Evolutionary conservation across 2,113 vertebrate genomes (phyloP).

Genomic region (Leptodactylus fuscus): DNA sequence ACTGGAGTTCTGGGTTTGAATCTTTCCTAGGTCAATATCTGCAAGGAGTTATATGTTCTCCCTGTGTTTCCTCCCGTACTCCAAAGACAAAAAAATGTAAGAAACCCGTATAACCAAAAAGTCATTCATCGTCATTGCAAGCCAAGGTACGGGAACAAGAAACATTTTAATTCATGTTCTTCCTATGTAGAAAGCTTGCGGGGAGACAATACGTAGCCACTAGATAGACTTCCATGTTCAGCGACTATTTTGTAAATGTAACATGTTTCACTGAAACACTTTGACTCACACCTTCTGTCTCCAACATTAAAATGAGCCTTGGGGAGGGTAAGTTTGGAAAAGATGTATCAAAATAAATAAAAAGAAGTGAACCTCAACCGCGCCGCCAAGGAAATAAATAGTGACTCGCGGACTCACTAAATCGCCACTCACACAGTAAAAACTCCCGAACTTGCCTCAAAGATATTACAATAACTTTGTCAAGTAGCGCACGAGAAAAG

Average conservation of each 20-base stretch:
- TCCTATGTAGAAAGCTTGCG: background rate
- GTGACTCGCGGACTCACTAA: conserved; percentile 69
- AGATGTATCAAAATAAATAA: background rate
- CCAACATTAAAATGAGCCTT: background rate
- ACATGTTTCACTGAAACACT: background rate
- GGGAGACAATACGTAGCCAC: background rate
- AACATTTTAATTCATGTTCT: background rate
- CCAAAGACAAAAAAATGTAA: no score
- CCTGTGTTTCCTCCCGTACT: no score
- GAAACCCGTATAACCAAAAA: background rate
- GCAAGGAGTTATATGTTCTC: no score
- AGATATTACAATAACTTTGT: conserved; percentile 90
- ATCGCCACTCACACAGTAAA: conserved; percentile 67
- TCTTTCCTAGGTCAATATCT: no score
- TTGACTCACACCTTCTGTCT: conserved; percentile 8
- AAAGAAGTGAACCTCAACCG: conserved; percentile 35
- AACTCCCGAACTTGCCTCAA: conserved; percentile 79
- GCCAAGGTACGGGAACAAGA: background rate
- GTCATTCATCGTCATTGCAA: background rate
- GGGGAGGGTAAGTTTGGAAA: background rate
- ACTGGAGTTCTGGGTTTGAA: no score
- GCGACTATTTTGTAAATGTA: background rate
- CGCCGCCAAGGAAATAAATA: conserved; percentile 65
- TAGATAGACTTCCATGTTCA: background rate
- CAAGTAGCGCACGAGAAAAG: conserved; percentile 85